Evolutionary conservation across 2,888 invertebrate species (phyloP).

Genomic region (Serripes groenlandicus): DNA sequence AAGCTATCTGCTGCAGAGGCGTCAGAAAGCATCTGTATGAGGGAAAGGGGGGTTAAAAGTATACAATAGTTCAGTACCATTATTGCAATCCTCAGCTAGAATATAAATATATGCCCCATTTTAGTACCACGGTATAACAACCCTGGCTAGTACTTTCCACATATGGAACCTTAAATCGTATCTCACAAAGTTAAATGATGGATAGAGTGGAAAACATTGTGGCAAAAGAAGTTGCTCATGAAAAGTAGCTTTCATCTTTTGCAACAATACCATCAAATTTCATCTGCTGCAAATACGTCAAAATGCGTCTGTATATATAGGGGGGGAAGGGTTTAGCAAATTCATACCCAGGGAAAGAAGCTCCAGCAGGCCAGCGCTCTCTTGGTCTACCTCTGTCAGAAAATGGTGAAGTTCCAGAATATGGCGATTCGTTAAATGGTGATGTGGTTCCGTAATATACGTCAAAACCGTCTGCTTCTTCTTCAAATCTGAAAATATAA

Average conservation of each 20-base stretch:
- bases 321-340: neutral
- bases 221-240: neutral
- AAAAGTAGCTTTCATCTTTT: neutral
- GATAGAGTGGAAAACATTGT: neutral
- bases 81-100: too few species aligned
- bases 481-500: slow-evolving; percentile 59
- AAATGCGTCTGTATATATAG: neutral
- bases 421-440: slow-evolving; percentile 52
- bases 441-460: slow-evolving; percentile 64
- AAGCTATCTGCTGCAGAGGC: too few species aligned
- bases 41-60: too few species aligned
- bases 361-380: slow-evolving; percentile 68
- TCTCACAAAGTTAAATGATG: too few species aligned
- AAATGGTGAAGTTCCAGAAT: slow-evolving; percentile 48
- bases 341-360: slow-evolving; percentile 72
- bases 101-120: too few species aligned
- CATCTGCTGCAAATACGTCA: neutral
- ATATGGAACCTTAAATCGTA: too few species aligned
- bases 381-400: slow-evolving; percentile 63
- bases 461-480: slow-evolving; percentile 68
- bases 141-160: too few species aligned
- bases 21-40: too few species aligned
- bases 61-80: too few species aligned
- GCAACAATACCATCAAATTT: neutral
- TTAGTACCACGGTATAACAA: too few species aligned